These are phyloP conservation scores for Bombus turneri DNA, from an alignment of 1,140 invertebrate genomes.

Conservation along the genomic window DNA sequence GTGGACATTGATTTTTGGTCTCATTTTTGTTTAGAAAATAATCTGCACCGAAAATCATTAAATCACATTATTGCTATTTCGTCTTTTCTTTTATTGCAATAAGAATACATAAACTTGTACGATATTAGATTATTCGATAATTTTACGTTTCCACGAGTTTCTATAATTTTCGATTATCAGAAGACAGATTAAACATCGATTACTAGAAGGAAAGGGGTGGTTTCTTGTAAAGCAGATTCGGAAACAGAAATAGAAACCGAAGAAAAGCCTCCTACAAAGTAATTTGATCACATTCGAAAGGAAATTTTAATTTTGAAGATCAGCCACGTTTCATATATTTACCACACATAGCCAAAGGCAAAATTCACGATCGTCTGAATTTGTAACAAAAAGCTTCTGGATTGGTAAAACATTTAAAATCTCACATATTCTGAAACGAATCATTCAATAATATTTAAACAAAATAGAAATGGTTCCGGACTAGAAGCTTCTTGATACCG, in stretches of 20 bases:
- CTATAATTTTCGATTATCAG: not conserved
- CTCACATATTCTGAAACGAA: too few relatives aligned
- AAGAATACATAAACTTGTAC: not conserved
- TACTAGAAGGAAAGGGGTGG: not conserved
- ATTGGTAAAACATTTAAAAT: too few relatives aligned
- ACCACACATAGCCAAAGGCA: not conserved
- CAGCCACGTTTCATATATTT: too few relatives aligned
- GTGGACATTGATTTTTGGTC: not conserved
- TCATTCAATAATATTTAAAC: too few relatives aligned
- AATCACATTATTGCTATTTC: not conserved
- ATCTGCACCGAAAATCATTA: not conserved
- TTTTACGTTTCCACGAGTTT: too few relatives aligned
- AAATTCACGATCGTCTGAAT: not conserved
- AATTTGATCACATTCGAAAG: too few relatives aligned
- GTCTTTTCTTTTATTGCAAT: not conserved
- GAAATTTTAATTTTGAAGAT: too few relatives aligned
- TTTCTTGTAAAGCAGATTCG: not conserved
- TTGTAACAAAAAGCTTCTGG: too few relatives aligned
- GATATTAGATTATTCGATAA: not conserved
- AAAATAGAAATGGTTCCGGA: too few relatives aligned
- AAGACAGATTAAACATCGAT: not conserved
- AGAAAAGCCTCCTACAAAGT: too few relatives aligned
- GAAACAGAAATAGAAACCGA: not conserved
- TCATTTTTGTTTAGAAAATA: conserved; percentile 3
- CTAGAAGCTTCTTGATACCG: too few relatives aligned